These are phyloP conservation scores for Cordylochernes scorpioides DNA, from an alignment of 2,888 invertebrate genomes.

Conservation along the genomic window DNA sequence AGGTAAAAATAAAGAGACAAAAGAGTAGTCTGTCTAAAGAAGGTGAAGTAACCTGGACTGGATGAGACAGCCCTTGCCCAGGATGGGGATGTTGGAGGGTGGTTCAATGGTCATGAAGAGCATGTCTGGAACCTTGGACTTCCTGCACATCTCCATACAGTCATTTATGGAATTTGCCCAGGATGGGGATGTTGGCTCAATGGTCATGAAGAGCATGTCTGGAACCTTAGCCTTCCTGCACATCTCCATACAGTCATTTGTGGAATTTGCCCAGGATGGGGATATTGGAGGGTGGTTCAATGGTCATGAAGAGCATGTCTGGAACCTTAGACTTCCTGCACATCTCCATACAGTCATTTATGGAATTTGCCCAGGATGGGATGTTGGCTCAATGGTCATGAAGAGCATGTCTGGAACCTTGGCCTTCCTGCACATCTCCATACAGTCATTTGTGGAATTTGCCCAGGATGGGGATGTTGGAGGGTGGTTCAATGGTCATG, in stretches of 20 bases:
- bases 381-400: slow-evolving; percentile 60
- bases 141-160: too few species aligned
- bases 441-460: too few species aligned
- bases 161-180: too few species aligned
- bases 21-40: too few species aligned
- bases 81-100: slow-evolving; percentile 41
- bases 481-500: slow-evolving; percentile 61
- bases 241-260: too few species aligned
- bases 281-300: slow-evolving; percentile 50
- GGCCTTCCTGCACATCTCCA: slow-evolving; percentile 29
- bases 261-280: slow-evolving; percentile 40
- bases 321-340: slow-evolving; percentile 44
- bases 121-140: slow-evolving; percentile 66
- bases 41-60: slow-evolving; percentile 23
- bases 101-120: slow-evolving; percentile 64
- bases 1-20: too few species aligned
- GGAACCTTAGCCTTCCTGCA: slow-evolving; percentile 44
- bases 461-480: slow-evolving; percentile 41
- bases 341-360: too few species aligned
- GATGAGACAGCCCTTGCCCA: slow-evolving; percentile 30
- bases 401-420: slow-evolving; percentile 72
- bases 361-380: too few species aligned
- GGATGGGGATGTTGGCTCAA: too few species aligned
- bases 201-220: slow-evolving; percentile 62
- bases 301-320: slow-evolving; percentile 62